phyloP scores from a whole-genome alignment of 2,888 invertebrate species.

The Suillia variegata region DNA sequence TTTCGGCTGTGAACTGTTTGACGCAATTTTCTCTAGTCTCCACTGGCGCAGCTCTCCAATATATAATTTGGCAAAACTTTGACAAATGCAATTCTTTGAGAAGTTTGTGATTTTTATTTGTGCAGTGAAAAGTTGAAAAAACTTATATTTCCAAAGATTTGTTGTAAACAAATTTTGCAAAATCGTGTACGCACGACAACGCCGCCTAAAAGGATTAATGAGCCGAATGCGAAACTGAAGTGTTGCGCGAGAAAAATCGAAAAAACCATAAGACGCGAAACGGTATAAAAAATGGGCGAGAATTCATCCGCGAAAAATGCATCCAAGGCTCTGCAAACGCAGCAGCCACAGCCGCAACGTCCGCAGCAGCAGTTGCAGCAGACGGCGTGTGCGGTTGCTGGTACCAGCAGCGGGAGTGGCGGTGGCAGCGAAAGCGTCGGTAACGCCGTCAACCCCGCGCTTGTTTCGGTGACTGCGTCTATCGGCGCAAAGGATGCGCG shows the following conservation, averaged over 20 bases:
- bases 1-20: no score
- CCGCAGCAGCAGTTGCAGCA: slow-evolving; percentile 12
- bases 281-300: slow-evolving; percentile 47
- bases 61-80: no score
- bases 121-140: no score
- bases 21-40: no score
- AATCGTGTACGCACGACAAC: no score
- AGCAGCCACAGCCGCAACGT: slow-evolving; percentile 12
- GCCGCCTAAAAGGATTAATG: not conserved
- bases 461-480: not conserved
- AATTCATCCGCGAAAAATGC: slow-evolving; percentile 36
- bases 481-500: slow-evolving; percentile 56
- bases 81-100: no score
- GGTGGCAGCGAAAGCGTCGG: slow-evolving; percentile 24
- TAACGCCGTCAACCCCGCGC: not conserved
- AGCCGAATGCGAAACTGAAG: not conserved
- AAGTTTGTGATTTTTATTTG: no score
- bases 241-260: not conserved
- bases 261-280: slow-evolving; percentile 15
- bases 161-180: no score
- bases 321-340: not conserved
- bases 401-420: slow-evolving; percentile 23
- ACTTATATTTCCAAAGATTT: no score
- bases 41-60: no score
- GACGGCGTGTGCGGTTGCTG: slow-evolving; percentile 18